Conservation (phyloP, 2,113 vertebrate genomes). For the Gobiocypris rarus region DNA sequence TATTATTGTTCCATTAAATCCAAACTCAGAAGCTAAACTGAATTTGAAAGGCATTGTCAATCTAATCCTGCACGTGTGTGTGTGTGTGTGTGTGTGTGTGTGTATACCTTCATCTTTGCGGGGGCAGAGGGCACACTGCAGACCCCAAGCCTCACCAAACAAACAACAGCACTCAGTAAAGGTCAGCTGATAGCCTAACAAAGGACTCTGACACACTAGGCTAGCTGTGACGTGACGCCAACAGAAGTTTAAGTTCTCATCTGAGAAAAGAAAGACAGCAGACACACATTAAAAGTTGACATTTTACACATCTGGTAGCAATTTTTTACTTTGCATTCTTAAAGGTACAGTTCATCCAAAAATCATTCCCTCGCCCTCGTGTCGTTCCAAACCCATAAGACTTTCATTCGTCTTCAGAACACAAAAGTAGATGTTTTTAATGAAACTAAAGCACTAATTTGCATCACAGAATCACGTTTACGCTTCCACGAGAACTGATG, state of each 20-base stretch:
- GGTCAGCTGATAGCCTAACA: constrained; percentile 78
- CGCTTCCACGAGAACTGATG: background rate
- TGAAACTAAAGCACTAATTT: background rate
- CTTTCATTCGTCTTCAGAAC: background rate
- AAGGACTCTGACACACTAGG: constrained; percentile 83
- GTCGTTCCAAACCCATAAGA: background rate
- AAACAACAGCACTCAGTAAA: constrained; percentile 89
- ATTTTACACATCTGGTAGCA: background rate
- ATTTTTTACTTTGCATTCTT: background rate
- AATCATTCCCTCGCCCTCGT: background rate
- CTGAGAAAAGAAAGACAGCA: constrained; percentile 62
- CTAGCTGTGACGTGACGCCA: constrained; percentile 85
- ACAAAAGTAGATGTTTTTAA: background rate
- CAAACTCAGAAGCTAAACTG: background rate
- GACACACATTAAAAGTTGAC: background rate
- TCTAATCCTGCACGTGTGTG: background rate
- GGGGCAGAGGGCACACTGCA: constrained; percentile 88
- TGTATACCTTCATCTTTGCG: constrained; percentile 77
- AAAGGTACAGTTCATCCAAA: background rate
- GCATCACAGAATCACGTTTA: background rate
- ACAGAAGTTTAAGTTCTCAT: constrained; percentile 83
- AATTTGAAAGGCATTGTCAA: background rate
- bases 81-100: constrained; percentile 4
- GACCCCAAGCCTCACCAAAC: constrained; percentile 87
- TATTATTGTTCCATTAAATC: background rate